Evolutionary conservation across 2,888 invertebrate genomes (phyloP).

Genomic region (Nomada lathburiana): DNA sequence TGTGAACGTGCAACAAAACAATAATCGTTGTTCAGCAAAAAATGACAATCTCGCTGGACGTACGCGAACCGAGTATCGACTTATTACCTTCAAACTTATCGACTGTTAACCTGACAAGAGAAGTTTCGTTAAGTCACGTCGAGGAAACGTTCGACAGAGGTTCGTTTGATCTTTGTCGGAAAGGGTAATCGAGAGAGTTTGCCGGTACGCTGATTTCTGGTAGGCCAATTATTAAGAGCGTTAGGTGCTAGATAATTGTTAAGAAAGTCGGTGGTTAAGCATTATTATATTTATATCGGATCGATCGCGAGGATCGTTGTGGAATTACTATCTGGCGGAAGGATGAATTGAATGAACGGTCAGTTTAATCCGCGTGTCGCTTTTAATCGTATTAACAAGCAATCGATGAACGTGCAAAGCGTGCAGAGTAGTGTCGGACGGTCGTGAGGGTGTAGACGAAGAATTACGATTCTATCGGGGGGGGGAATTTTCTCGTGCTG

Average conservation of each 20-base stretch:
- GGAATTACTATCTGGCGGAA: neutral
- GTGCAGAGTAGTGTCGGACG: neutral
- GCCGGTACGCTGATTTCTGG: constrained; percentile 1
- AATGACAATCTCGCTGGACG: neutral
- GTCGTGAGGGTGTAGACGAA: neutral
- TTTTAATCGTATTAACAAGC: neutral
- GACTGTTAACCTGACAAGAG: neutral
- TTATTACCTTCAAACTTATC: neutral
- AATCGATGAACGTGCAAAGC: constrained; percentile 10
- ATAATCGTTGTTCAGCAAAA: neutral
- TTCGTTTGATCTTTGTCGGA: neutral
- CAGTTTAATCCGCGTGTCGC: neutral
- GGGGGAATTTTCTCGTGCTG: constrained; percentile 22
- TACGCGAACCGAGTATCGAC: neutral
- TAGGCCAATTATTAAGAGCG: neutral
- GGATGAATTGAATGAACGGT: neutral
- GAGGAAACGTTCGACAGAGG: neutral
- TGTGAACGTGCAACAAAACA: neutral
- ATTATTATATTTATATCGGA: neutral
- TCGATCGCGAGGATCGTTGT: neutral
- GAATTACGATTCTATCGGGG: constrained; percentile 5
- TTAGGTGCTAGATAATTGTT: constrained; percentile 3
- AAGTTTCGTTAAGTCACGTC: neutral
- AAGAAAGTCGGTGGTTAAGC: neutral
- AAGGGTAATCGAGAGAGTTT: neutral